Evolutionary conservation across 2,113 vertebrate genomes (phyloP), one percentile per base, ranked within the genome.

Genomic region (Candoia aspera): DNA sequence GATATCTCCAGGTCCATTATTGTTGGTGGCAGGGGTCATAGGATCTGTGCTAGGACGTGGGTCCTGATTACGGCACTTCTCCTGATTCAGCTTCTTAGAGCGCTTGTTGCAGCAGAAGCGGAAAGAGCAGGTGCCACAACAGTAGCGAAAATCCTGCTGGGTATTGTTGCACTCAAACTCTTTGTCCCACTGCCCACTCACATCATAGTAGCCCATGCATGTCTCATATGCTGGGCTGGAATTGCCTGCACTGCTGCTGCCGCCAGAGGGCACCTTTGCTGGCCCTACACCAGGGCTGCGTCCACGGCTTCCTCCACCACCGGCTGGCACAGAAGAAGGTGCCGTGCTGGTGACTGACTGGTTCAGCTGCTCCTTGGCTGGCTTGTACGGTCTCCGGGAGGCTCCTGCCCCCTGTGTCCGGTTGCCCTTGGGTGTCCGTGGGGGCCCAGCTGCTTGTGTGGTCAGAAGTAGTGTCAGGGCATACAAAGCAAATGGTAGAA

Each of bases 21-120:
- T 87, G 87, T 95, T 96, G 6, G 91, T 92, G 87, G 91, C 91
- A 57, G 91, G 68, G 49, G 86, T 86, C 88, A 90, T 97, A 19
- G 97, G 97, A 42, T 92, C 87, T 62, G 96, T 96, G 93, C 95
- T 95, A 8, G 95, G 96, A 86, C 95, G 95, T 1, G 92, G 92
- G 0, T 94, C 96, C 97, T 99, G 98, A 97, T 99, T 99, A 96
- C 96, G 98, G 97, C 99, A 99, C 92, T 97, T 97, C 95, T 97
- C 97, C 97, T 99, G 99, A n/a, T 99, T 98, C 95, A 99, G 98
- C 92, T 98, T 98, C 97, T 99, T 98, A 79, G 98, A 98, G 92
- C 98, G 98, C 96, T 99, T 99, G 97, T 99, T 98, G 97, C 99
- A 99, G 97, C 99, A 99, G 98, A 99, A 99, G 96, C 99, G 99